Evolutionary conservation across 2,888 invertebrate species (phyloP), one percentile per base, ranked within the genome.

Genomic region (Asteroscopus sphinx): DNA sequence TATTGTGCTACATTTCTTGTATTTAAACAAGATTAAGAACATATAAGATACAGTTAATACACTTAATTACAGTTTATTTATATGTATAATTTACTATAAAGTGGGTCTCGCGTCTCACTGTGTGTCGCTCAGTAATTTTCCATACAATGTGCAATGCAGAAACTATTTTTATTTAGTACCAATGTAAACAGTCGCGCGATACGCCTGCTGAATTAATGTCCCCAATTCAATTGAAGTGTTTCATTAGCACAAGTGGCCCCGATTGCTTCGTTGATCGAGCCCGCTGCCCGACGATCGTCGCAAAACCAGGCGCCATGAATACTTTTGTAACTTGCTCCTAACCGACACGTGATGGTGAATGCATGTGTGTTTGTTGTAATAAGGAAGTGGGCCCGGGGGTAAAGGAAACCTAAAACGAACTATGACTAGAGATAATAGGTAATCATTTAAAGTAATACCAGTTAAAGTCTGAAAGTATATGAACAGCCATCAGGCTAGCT

Each of bases 201-300:
- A 86, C 83, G 77, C 76, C 79, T 68, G 86, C 86, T 89, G 90
- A 92, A 92, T 92, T 90, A 93, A 91, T 90, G 93, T 91, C 90
- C 92, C 92, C 93, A 93, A 94, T 93, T 91, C 93, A 93, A 93
- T 94, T 93, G 90, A 91, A 92, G 88, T 91, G 93, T 93, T 93
- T 93, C 91, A 93, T 94, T 93, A 93, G 92, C 88, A 90, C 93
- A 94, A 94, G 94, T 94, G 94, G 94, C 89, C 90, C 87, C 92
- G 93, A 94, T 94, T 93, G 93, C 92, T 91, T 90, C 89, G 92
- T 91, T 91, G 87, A 86, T 90, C 86, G 87, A 81, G 85, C 77
- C 79, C 81, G 77, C 69, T 84, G 77, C 79, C 79, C 81, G 80
- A 71, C 84, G 76, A 83, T 82, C 81, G 81, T 81, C 82, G 88